Base-by-base conservation (phyloP, 2,113 vertebrate species). In the Tautogolabrus adspersus region DNA sequence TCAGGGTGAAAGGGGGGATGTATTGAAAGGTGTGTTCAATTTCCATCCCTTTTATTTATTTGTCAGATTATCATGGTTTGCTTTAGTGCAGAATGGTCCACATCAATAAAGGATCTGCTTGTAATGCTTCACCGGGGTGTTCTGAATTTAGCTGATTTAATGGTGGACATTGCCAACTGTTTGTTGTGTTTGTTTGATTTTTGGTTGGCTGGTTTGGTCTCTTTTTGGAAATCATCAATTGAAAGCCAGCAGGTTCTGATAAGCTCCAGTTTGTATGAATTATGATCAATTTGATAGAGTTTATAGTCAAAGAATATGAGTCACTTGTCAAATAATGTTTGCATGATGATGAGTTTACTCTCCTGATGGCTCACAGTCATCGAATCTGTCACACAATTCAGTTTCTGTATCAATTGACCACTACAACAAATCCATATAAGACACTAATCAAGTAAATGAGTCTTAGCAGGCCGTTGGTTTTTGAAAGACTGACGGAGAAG, bases 11-110 rank as follows among this genome's bases (percentile, higher is more conserved):
- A 19, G 46, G 44, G 12, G 30, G 16, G 44, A 44, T 59, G 34
- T 83, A 67, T 74, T 72, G 77, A 63, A 84, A 82, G 81, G 77
- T 84, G 80, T 62, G 60, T 87, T 81, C 47, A 40, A 83, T 85
- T 84, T 77, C 40, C 60, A 57, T 72, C 56, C 38, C 60, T 82
- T 86, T 73, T 76, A 79, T 89, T 88, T 75, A 60, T 83, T 85
- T 85, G 71, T 81, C 21, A 61, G 71, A 73, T 87, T 66, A 38
- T 65, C 60, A 66, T 22, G 52, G 73, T 84, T 72, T 61, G 26
- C 66, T 59, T 70, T 59, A 19, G 47, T 75, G 60, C 66, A 57
- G 0, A 49, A 30, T 4, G 60, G 72, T 72, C 72, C 62, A 79
- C 76, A 83, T 60, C 65, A 77, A 77, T 78, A 60, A 60, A 74